Base-by-base conservation (phyloP, 2,113 vertebrate species). In the Notothenia coriiceps region DNA sequence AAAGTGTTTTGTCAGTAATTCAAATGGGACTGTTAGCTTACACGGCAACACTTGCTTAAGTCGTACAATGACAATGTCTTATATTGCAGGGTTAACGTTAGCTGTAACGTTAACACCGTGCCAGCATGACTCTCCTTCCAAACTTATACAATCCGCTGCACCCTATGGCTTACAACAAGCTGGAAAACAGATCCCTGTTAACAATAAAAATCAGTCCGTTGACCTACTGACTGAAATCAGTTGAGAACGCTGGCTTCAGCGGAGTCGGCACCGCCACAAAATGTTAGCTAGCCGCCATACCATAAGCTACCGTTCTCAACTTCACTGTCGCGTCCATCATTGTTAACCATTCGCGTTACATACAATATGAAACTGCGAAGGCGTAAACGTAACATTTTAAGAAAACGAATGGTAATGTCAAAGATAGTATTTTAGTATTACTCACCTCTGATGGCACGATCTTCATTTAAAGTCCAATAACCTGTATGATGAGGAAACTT, bases 381-480 rank as follows among this genome's bases (percentile, higher is more conserved):
- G 29, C 50, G 15, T 59, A 55, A 65, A 59, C 29, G 25, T 66
- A 1, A 29, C 43, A 63, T 10, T 13, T 59, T 46, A 20, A 44
- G 29, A 9, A 1, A n/a, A 68, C 6, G 1, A 55, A 52, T 1
- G 33, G 1, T 18, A 10, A 13, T 20, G 44, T 55, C 12, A 50
- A 68, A 65, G 0, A 59, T 6, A 69, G 69, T 5, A 55, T 49
- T 50, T 54, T 35, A 33, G 6, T 75, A 52, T 33, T 52, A 50
- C 95, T 94, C 79, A 96, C 95, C 95, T 95, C 91, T 95, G 91
- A 95, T 95, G 94, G 92, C 94, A 93, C 93, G 95, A 94, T 95
- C 95, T 95, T 95, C 95, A 95, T 95, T 95, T 95, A 95, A 94
- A 95, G 94, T 94, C 92, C 93, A 94, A 94, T 93, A 94, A 93